phyloP scores from a whole-genome alignment of 37 sponge, comb jelly and placozoan species.

The Geodia barretti region DNA sequence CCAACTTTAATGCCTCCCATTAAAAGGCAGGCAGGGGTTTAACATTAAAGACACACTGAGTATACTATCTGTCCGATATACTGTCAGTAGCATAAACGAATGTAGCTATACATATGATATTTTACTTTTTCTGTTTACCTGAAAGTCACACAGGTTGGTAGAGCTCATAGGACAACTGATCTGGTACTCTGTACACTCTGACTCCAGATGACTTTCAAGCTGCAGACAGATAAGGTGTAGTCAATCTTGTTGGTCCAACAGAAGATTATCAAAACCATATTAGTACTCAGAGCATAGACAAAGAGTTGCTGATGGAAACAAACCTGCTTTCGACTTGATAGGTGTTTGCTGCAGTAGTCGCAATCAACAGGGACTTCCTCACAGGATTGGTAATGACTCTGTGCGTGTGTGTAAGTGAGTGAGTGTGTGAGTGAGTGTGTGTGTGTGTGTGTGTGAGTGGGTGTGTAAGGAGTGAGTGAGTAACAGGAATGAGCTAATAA shows the following conservation, averaged over 20 bases:
- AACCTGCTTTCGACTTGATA: not conserved
- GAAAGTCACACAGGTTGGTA: not conserved
- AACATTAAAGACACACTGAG: too few relatives aligned
- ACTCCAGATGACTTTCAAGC: slow-evolving; percentile 36
- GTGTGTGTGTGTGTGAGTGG: not conserved
- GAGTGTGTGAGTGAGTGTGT: not conserved
- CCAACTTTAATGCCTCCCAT: too few relatives aligned
- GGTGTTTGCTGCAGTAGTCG: not conserved
- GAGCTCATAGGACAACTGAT: slow-evolving; percentile 33
- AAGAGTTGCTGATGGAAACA: too few relatives aligned
- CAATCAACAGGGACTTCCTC: not conserved
- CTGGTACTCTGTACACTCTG: slow-evolving; percentile 40
- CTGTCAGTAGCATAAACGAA: too few relatives aligned
- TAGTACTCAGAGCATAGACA: too few relatives aligned
- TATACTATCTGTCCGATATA: too few relatives aligned
- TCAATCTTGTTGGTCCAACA: too few relatives aligned
- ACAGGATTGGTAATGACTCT: not conserved
- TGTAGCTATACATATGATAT: too few relatives aligned
- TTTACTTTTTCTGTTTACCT: slow-evolving; percentile 20
- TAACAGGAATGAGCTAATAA: too few relatives aligned
- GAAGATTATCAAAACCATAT: not conserved
- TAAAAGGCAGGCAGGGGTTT: too few relatives aligned
- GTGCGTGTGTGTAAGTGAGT: not conserved
- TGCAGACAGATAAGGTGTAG: not conserved
- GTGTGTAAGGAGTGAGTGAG: too few relatives aligned